Percentiles rank a stretch among this genome's conserved stretches.
Evolutionary conservation across 2,113 vertebrate genomes (phyloP).

Genomic region (Bagarius yarrelli): DNA sequence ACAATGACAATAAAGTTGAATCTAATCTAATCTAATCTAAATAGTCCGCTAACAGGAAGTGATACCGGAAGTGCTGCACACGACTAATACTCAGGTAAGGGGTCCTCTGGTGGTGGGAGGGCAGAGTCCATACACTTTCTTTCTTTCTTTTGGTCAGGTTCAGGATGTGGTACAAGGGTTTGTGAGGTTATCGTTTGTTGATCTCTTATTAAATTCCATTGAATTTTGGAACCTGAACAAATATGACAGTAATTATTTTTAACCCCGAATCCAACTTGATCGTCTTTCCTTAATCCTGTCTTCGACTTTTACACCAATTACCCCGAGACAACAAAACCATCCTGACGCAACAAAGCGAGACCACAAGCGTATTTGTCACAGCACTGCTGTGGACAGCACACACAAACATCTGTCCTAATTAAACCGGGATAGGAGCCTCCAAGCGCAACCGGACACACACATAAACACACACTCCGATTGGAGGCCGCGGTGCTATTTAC

Average conservation of each 20-base stretch:
- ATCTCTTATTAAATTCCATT: background rate
- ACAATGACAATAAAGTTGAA: too few relatives aligned
- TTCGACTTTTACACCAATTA: conserved; percentile 41
- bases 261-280: conserved; percentile 12
- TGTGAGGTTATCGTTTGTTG: too few relatives aligned
- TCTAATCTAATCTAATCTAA: too few relatives aligned
- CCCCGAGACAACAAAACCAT: conserved; percentile 18
- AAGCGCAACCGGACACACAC: background rate
- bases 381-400: background rate
- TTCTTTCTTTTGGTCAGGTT: too few relatives aligned
- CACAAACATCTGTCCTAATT: conserved; percentile 50
- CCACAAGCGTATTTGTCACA: conserved; percentile 39
- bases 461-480: too few relatives aligned
- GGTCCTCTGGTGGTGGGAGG: too few relatives aligned
- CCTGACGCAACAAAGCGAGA: conserved; percentile 24
- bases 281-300: conserved; percentile 20
- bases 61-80: too few relatives aligned
- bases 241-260: conserved; percentile 10
- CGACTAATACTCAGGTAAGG: too few relatives aligned
- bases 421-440: conserved; percentile 38
- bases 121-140: too few relatives aligned
- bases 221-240: background rate
- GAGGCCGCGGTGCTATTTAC: background rate
- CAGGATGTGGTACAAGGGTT: too few relatives aligned
- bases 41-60: too few relatives aligned